phyloP scores from a whole-genome alignment of 2,113 vertebrate genomes.

The Promerops cafer region DNA sequence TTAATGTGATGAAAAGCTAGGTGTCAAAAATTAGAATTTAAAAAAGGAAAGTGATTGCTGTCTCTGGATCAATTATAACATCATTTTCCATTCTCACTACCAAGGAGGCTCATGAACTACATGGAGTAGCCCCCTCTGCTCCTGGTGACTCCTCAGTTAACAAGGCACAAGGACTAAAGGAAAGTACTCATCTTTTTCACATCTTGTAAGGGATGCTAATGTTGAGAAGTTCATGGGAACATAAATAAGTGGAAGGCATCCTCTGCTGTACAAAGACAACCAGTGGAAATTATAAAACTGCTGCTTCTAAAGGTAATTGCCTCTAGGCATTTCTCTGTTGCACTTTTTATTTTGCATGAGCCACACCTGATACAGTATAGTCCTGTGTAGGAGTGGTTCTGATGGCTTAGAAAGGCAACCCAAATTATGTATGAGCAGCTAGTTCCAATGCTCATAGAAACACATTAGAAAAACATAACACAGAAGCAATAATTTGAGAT shows the following conservation, averaged over 20 bases:
- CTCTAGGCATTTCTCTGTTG: neutral
- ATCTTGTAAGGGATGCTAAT: neutral
- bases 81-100: neutral
- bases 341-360: neutral
- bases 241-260: neutral
- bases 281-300: neutral
- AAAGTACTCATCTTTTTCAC: neutral
- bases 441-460: neutral
- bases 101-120: neutral
- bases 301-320: neutral
- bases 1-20: neutral
- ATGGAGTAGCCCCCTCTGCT: neutral
- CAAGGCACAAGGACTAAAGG: neutral
- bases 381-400: neutral
- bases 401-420: neutral
- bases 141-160: neutral
- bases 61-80: neutral
- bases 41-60: neutral
- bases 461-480: neutral
- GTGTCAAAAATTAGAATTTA: neutral
- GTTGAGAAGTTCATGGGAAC: neutral
- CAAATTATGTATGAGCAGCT: neutral
- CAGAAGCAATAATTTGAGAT: constrained; percentile 11
- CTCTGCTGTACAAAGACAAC: neutral
- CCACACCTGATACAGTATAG: neutral